Conservation (phyloP, 2,888 invertebrate genomes). For the Heliconius aoede region DNA sequence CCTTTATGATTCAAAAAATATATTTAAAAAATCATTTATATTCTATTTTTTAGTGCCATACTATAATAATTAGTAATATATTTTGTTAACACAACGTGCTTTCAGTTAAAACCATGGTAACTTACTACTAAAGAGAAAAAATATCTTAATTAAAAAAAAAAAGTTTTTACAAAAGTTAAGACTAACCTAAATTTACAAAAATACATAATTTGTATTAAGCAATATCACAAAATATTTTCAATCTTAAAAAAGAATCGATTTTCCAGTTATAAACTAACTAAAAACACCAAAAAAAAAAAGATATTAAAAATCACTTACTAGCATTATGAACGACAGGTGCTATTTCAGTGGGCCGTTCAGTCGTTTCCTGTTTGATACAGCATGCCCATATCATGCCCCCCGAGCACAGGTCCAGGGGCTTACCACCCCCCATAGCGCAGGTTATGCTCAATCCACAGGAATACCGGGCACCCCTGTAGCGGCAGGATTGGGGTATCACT, state of each 20-base stretch:
- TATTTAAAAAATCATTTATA: too few relatives aligned
- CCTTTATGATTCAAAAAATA: too few relatives aligned
- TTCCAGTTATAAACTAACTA: background rate
- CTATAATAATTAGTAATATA: background rate
- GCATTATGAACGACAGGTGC: constrained; percentile 91
- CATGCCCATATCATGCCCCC: constrained; percentile 98
- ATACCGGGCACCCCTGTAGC: constrained; percentile 93
- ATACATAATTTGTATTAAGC: too few relatives aligned
- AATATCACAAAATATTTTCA: too few relatives aligned
- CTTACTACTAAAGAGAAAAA: background rate
- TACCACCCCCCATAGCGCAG: constrained; percentile 93
- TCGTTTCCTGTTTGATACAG: constrained; percentile 90
- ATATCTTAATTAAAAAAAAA: too few relatives aligned
- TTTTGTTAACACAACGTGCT: background rate
- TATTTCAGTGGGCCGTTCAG: constrained; percentile 82
- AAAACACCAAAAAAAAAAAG: background rate
- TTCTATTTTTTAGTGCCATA: too few relatives aligned
- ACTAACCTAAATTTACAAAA: too few relatives aligned
- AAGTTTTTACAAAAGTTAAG: too few relatives aligned
- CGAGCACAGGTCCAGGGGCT: constrained; percentile 94
- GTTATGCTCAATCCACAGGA: constrained; percentile 95
- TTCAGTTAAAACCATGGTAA: too few relatives aligned
- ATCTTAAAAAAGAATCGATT: background rate
- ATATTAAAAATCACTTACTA: constrained; percentile 86
- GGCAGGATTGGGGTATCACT: constrained; percentile 95